phyloP scores from a whole-genome alignment of 1,140 invertebrate species.

The Ericerus pela region DNA sequence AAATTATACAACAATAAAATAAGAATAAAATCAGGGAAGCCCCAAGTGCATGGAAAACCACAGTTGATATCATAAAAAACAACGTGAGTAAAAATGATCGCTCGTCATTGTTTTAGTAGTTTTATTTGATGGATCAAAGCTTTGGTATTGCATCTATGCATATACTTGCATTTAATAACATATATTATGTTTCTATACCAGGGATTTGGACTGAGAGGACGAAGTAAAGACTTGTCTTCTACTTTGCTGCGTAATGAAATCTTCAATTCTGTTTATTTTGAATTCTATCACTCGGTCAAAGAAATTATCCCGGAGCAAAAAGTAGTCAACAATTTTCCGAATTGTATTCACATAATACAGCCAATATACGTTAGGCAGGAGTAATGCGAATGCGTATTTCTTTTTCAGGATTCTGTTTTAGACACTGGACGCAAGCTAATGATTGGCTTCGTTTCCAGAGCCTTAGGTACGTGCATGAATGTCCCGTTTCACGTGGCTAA shows the following conservation, averaged over 20 bases:
- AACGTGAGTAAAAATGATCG: slow-evolving; percentile 31
- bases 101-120: too few species aligned
- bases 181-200: slow-evolving; percentile 19
- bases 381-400: too few species aligned
- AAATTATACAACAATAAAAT: slow-evolving; percentile 68
- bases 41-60: slow-evolving; percentile 61
- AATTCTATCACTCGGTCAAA: slow-evolving; percentile 85
- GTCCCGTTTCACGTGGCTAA: slow-evolving; percentile 94
- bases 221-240: slow-evolving; percentile 77
- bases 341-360: too few species aligned
- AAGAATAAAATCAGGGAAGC: slow-evolving; percentile 36
- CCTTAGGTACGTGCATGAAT: slow-evolving; percentile 68
- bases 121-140: not conserved
- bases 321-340: too few species aligned
- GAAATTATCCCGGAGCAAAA: slow-evolving; percentile 52
- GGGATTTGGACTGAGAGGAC: slow-evolving; percentile 57
- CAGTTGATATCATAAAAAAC: slow-evolving; percentile 55
- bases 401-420: slow-evolving; percentile 44
- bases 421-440: slow-evolving; percentile 55
- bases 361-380: too few species aligned
- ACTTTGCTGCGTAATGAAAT: slow-evolving; percentile 74
- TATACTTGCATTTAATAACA: too few species aligned
- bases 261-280: slow-evolving; percentile 88
- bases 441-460: slow-evolving; percentile 72
- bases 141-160: not conserved